Evolutionary conservation across 2,113 vertebrate genomes (phyloP), one percentile per base, ranked within the genome.

Genomic region (Cyanocitta stelleri): DNA sequence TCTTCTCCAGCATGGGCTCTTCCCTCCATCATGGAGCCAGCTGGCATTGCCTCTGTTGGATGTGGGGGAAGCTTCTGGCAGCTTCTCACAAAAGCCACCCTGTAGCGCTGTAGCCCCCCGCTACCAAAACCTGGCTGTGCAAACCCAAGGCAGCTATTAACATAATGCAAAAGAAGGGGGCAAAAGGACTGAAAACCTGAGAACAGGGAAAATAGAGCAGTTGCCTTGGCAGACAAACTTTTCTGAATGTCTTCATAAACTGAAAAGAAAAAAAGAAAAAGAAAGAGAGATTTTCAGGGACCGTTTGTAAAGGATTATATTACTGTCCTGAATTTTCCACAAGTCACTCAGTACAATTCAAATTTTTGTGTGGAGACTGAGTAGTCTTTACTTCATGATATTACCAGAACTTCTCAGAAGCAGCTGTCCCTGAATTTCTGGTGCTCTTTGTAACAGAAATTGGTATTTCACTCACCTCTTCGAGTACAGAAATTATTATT

Each of bases 21-120:
- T 51, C 52, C 21, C 26, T 58, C 16, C 20, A 11, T 32, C 44
- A 26, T 49, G 30, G 61, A 43, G 35, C 35, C 35, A 0, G 1
- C 51, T 58, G 71, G 24, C 24, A 24, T 9, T 20, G 52, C 5
- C 61, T 67, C 32, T 76, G 24, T 17, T 35, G 52, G 20, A 35
- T 26, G 9, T 10, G 26, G 37, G 44, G 32, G 21, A 51, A 48
- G 30, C 44, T 67, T 59, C 52, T 68, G 32, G 35, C 21, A 59
- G 21, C 27, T 52, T 44, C 32, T 68, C 44, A 59, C 46, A 59
- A 27, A 68, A 86, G 15, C 21, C 37, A 26, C 22, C 33, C 30
- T 41, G 43, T 6, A 19, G 51, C 1, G 2, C 51, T 56, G n/a
- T 19, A 74, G 13, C 23, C 24, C 61, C 26, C 24, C 0, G 0